A percentile compares a stretch with the other conserved stretches of the same genome.
Conservation (phyloP, 2,888 invertebrate genomes). For the Patella caerulea region DNA sequence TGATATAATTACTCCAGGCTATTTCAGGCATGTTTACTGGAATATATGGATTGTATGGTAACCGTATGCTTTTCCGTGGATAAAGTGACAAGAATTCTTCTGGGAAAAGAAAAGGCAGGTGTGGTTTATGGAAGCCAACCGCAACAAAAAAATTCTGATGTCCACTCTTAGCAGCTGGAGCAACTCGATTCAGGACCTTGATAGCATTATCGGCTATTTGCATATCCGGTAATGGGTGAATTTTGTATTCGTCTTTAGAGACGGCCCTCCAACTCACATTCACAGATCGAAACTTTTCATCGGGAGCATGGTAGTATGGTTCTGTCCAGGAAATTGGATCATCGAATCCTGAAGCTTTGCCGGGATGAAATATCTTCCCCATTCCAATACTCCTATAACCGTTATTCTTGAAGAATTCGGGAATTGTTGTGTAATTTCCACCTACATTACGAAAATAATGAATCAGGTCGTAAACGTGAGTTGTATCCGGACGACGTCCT, state of each 20-base stretch:
- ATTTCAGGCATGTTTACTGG: slow-evolving; percentile 18
- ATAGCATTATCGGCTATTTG: slow-evolving; percentile 36
- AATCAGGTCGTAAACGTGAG: slow-evolving; percentile 40
- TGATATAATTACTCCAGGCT: slow-evolving; percentile 20
- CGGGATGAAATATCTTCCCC: slow-evolving; percentile 36
- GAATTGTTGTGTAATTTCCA: slow-evolving; percentile 45
- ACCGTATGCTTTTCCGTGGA: slow-evolving; percentile 25
- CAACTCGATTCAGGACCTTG: slow-evolving; percentile 28
- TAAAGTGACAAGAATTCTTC: slow-evolving; percentile 32
- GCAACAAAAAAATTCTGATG: slow-evolving; percentile 45
- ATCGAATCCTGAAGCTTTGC: slow-evolving; percentile 11
- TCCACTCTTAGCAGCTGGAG: slow-evolving; percentile 22
- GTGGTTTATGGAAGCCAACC: slow-evolving; percentile 45
- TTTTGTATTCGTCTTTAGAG: slow-evolving; percentile 27
- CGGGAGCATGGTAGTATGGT: slow-evolving; percentile 4
- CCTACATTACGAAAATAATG: slow-evolving; percentile 35
- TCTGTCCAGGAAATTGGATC: slow-evolving; percentile 24
- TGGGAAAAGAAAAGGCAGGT: slow-evolving; percentile 45
- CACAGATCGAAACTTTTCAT: background rate
- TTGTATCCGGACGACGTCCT: slow-evolving; percentile 44
- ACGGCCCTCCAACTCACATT: slow-evolving; percentile 32
- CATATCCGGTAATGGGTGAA: slow-evolving; percentile 32
- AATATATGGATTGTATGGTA: slow-evolving; percentile 19
- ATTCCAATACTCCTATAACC: slow-evolving; percentile 37
- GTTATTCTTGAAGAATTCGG: slow-evolving; percentile 43